Conservation (phyloP, 2,888 invertebrate genomes). For the Cephus runcator region DNA sequence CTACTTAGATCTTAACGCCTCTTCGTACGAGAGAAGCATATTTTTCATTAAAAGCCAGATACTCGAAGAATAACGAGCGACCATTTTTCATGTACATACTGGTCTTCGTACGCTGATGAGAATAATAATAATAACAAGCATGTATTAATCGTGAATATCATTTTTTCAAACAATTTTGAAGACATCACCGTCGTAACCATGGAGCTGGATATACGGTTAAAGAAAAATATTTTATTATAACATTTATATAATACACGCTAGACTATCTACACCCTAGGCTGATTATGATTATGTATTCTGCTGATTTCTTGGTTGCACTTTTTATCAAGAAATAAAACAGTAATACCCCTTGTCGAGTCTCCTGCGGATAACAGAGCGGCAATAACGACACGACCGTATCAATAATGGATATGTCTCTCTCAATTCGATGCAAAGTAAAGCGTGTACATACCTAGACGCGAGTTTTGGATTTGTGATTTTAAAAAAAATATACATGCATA, state of each 20-base stretch:
- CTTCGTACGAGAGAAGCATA: background rate
- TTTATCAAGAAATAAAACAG: constrained; percentile 4
- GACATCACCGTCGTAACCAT: constrained; percentile 37
- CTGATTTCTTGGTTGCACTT: constrained; percentile 59
- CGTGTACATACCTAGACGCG: background rate
- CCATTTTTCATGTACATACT: constrained; percentile 24
- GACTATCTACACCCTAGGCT: constrained; percentile 27
- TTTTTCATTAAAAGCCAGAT: background rate
- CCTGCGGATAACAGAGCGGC: constrained; percentile 5
- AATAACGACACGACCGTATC: background rate
- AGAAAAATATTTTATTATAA: background rate
- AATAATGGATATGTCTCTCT: background rate
- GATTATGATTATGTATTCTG: constrained; percentile 63
- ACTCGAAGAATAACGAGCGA: constrained; percentile 1
- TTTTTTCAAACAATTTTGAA: constrained; percentile 31
- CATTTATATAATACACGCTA: constrained; percentile 5
- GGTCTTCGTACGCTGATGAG: constrained; percentile 37
- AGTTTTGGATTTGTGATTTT: background rate
- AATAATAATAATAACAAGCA: background rate
- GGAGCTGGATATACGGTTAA: constrained; percentile 10
- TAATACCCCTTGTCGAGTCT: constrained; percentile 8
- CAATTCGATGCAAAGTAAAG: background rate
- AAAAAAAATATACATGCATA: background rate
- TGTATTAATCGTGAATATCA: background rate
- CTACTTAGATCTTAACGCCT: background rate